Evolutionary conservation across 2,888 invertebrate species (phyloP), one percentile per base, ranked within the genome.

Genomic region (Mesorhabditis sp.): DNA sequence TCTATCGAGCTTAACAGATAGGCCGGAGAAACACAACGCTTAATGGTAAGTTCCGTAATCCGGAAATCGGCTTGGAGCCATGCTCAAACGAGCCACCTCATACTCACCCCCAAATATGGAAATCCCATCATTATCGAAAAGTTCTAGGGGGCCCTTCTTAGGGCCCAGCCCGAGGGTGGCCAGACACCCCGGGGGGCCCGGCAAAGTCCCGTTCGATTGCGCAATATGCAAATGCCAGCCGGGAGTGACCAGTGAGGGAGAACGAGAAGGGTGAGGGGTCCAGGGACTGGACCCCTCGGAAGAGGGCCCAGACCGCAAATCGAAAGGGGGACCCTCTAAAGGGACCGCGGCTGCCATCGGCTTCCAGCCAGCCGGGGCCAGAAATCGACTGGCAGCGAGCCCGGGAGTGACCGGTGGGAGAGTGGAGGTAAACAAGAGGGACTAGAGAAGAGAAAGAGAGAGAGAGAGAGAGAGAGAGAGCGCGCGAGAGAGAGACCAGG

Each of bases 371-470:
- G n/a, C 7, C 7, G n/a, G n/a, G 58, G n/a, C 28, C n/a, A 50
- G 58, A 50, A 50, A 50, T 50, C 58, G 58, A 50, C 58, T 50
- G 58, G 58, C 58, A 13, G 58, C 58, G n/a, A 50, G n/a, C 7
- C 7, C 7, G n/a, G 58, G n/a, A n/a, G n/a, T 50, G 58, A 50
- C 58, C 58, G 58, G 10, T 50, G n/a, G n/a, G 58, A 50, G 58
- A 50, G n/a, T 10, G 10, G 58, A 2, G 58, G 58, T 10, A 50
- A 50, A 50, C 58, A 50, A 50, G 58, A 50, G 58, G 58, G n/a
- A 2, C 1, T n/a, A 50, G n/a, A n/a, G n/a, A 13, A 50, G n/a
- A 50, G 58, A 50, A 2, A 50, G 58, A 50, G n/a, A 50, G 7
- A n/a, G 58, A n/a, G n/a, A 50, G 58, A 50, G 58, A 13, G 58